Evolutionary conservation across 2,888 invertebrate species (phyloP), one percentile per base, ranked within the genome.

Genomic region (Salpingus planirostris): DNA sequence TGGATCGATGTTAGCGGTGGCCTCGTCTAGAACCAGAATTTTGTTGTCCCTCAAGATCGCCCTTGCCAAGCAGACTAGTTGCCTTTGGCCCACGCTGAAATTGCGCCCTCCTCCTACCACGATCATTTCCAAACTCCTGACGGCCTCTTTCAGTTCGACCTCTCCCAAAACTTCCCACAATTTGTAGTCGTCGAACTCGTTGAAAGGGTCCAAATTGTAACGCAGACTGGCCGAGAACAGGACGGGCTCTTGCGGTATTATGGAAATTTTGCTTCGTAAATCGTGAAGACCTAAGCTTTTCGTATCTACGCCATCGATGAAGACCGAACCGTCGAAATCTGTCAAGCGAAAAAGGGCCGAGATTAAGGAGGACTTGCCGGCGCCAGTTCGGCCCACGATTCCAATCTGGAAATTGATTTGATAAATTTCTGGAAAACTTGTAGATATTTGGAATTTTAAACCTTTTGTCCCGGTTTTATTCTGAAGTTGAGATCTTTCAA

Each of bases 1-100:
- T 3, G 84, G 85, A 65, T 92, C 90, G 5, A 91, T 88, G 57
- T 90, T 91, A 1, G 91, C 90, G 0, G 91, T 91, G n/a, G 91
- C 91, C 63, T 92, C 92, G 55, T 92, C 91, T 43, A 92, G 69
- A 36, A 91, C 80, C 1, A 92, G 69, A 40, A 92, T 80, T 43
- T 76, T 78, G 62, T 88, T 89, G 42, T 81, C 80, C 11, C 84
- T 72, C 12, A 92, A 66, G 49, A 92, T 81, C 18, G 91, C 90
- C 27, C 92, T 71, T 1, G 90, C 91, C 38, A 92, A 68, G 57
- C 91, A 92, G 22, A 92, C 78, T 29, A 92, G 66, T 59, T 92
- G 92, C 6, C 89, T 69, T 60, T 93, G 91, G 0, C 92, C 92
- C 3, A 90, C 80, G 31, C 89, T 90, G 60, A 88, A 85, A 64